phyloP scores from a whole-genome alignment of 1,140 invertebrate genomes.

The Apis dorsata region DNA sequence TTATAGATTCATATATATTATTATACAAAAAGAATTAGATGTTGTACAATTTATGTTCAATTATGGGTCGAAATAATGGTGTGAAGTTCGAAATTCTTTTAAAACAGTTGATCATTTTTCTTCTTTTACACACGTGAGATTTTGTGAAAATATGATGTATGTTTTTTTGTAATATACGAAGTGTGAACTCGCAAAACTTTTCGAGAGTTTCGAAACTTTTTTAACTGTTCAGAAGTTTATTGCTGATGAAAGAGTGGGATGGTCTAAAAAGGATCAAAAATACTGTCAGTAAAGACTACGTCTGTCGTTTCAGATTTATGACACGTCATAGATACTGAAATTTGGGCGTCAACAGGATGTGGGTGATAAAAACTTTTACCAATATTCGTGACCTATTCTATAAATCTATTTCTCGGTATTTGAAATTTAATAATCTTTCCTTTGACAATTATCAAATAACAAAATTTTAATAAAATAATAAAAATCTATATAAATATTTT shows the following conservation, averaged over 20 bases:
- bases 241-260: neutral
- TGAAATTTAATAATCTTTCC: neutral
- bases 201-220: neutral
- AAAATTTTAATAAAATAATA: neutral
- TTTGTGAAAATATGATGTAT: neutral
- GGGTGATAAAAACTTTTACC: neutral
- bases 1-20: too few relatives aligned
- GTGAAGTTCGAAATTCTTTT: neutral
- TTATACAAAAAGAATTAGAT: too few relatives aligned
- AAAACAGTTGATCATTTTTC: neutral
- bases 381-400: neutral
- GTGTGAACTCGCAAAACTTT: neutral
- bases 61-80: neutral
- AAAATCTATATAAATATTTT: too few relatives aligned
- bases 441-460: neutral
- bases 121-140: neutral
- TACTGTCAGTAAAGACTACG: neutral
- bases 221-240: neutral
- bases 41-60: neutral
- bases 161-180: neutral
- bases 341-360: neutral
- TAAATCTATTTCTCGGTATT: neutral
- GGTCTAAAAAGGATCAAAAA: neutral
- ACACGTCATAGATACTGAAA: neutral
- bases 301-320: slow-evolving; percentile 6